phyloP scores from a whole-genome alignment of 1,140 invertebrate species.

The Protaetia brevitarsis region DNA sequence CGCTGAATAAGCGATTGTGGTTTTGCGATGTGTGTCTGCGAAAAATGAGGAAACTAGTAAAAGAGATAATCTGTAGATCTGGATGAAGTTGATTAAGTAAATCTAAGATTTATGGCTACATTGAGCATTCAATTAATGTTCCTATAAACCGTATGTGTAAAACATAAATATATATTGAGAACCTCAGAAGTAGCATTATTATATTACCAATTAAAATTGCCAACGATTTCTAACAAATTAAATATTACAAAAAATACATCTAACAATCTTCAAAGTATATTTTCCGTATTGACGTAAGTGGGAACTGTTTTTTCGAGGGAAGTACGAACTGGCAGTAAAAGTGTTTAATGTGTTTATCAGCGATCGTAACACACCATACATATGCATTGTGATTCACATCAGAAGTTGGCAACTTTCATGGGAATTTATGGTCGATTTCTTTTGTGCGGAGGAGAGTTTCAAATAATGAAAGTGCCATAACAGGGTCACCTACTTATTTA shows the following conservation, averaged over 20 bases:
- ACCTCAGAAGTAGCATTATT: too few species aligned
- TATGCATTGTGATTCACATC: not conserved
- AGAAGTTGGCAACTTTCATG: not conserved
- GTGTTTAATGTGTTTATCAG: slow-evolving; percentile 11
- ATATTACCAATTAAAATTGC: too few species aligned
- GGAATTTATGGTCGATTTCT: slow-evolving; percentile 1
- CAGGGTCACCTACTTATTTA: not conserved
- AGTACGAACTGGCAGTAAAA: not conserved
- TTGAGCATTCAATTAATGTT: too few species aligned
- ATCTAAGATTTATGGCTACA: too few species aligned
- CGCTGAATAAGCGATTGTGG: not conserved
- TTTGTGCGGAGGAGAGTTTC: not conserved
- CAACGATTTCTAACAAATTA: too few species aligned
- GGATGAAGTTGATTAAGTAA: too few species aligned
- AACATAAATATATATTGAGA: too few species aligned
- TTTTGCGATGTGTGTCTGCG: not conserved
- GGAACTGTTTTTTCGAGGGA: not conserved
- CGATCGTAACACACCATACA: too few species aligned
- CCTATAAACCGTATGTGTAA: too few species aligned
- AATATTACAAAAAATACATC: too few species aligned
- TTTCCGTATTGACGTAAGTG: not conserved
- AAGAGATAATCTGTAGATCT: too few species aligned
- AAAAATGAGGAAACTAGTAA: not conserved
- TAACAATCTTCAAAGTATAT: not conserved
- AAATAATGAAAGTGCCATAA: not conserved